Evolutionary conservation across 2,113 vertebrate genomes (phyloP), one percentile per base, ranked within the genome.

Genomic region (Baryphthengus martii): DNA sequence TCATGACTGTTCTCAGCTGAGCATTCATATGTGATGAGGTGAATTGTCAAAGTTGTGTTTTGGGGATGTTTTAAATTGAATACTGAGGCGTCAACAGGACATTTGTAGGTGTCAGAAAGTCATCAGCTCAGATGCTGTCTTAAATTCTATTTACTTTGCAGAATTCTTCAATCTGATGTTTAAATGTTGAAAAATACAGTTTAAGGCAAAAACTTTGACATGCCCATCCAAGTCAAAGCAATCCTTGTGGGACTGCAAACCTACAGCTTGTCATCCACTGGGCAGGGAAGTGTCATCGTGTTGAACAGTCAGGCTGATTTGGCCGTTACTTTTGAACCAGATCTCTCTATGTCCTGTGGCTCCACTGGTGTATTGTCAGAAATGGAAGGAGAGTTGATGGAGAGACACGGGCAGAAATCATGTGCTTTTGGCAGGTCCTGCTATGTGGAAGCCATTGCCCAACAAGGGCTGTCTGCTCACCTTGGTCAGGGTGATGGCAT

Each of bases 221-320:
- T 35, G 14, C 9, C 7, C 20, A 13, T 87, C 29, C 17, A 13
- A 81, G 29, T n/a, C 31, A 20, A 23, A n/a, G 23, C 61, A 50
- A 37, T 42, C 39, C 39, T 42, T 25, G 20, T 33, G 52, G 42
- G 84, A 17, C 73, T 63, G n/a, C 14, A 66, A 62, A 37, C 65
- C 47, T 62, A 0, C 4, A 4, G 52, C 52, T 72, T 72, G 76
- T 81, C 37, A 45, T 39, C 39, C 74, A 2, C 23, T 0, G 0
- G 63, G 28, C 61, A 58, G 68, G 65, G 47, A 40, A 12, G 2
- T 15, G 31, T 50, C 24, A 35, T 50, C 1, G 0, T 62, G 55
- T 5, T 45, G 49, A 52, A 31, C 62, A 76, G 67, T 40, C 7
- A 1, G 4, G 37, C 65, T 61, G 77, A 61, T 52, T 3, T 78